These are phyloP conservation scores for Protomyctophum bolini DNA, from an alignment of 2,113 vertebrate genomes.

Conservation along the genomic window DNA sequence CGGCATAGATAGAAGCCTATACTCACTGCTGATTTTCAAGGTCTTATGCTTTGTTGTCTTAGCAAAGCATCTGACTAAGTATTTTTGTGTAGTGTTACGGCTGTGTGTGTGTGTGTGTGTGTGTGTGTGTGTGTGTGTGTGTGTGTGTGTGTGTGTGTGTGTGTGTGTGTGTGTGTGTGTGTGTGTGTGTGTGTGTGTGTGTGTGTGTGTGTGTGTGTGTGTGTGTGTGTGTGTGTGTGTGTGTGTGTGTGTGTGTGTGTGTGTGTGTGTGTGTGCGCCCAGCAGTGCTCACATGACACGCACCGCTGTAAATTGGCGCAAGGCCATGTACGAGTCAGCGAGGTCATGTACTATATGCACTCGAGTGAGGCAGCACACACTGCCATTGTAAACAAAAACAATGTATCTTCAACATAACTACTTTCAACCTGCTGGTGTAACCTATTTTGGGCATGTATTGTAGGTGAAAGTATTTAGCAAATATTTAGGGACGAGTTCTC, in stretches of 20 bases:
- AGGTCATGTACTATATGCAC: constrained; percentile 34
- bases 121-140: too few relatives aligned
- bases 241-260: neutral
- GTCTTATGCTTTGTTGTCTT: neutral
- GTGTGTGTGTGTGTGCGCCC: neutral
- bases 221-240: neutral
- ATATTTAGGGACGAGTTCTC: too few relatives aligned
- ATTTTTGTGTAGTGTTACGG: neutral
- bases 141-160: neutral
- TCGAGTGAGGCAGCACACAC: constrained; percentile 31
- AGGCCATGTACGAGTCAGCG: constrained; percentile 53
- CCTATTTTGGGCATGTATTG: too few relatives aligned
- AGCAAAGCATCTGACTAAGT: neutral
- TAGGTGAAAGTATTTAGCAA: too few relatives aligned
- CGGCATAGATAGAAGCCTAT: neutral
- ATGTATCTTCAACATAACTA: neutral
- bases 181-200: too few relatives aligned
- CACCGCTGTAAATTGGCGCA: constrained; percentile 33
- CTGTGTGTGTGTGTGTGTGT: neutral
- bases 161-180: neutral
- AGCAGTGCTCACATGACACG: constrained; percentile 27
- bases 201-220: neutral
- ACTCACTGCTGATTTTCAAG: neutral
- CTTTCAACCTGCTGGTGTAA: too few relatives aligned
- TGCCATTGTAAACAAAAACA: constrained; percentile 18